Percentiles rank a stretch among this genome's conserved stretches.
Evolutionary conservation across 2,888 invertebrate species (phyloP).

Genomic region (Ophion slaviceki): DNA sequence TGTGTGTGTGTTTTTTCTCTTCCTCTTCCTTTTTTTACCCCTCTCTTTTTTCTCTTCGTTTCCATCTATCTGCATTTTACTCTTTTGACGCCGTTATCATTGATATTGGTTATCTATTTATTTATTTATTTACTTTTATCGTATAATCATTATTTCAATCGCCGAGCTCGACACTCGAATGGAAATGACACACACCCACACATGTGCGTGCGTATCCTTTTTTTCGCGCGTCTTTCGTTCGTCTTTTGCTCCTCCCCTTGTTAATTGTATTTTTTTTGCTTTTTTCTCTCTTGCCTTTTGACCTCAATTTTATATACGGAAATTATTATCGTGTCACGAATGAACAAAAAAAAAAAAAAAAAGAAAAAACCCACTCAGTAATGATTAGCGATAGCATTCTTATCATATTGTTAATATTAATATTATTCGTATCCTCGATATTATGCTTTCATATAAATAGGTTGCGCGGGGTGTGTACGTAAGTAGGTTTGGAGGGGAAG

Average conservation of each 20-base stretch:
- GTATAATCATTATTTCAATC: constrained; percentile 59
- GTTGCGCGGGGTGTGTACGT: constrained; percentile 62
- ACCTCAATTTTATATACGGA: constrained; percentile 77
- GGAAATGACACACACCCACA: neutral
- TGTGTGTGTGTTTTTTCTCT: constrained; percentile 63
- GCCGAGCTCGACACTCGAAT: constrained; percentile 50
- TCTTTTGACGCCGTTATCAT: constrained; percentile 65
- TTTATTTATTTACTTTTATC: constrained; percentile 40
- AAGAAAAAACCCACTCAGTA: constrained; percentile 82
- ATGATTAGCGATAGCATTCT: constrained; percentile 83
- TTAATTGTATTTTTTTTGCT: constrained; percentile 57
- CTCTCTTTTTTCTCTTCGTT: constrained; percentile 40
- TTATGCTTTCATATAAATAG: constrained; percentile 84
- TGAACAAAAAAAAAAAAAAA: constrained; percentile 11
- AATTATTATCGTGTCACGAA: constrained; percentile 81
- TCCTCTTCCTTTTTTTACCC: constrained; percentile 53
- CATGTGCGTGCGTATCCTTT: neutral
- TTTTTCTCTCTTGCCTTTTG: constrained; percentile 59
- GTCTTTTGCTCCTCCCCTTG: constrained; percentile 52
- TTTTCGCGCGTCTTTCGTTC: constrained; percentile 49
- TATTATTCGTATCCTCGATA: constrained; percentile 83
- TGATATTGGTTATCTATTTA: constrained; percentile 59
- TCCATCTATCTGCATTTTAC: constrained; percentile 58
- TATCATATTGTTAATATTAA: constrained; percentile 83
- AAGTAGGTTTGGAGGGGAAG: constrained; percentile 46